A percentile compares a stretch with the other conserved stretches of the same genome.
Conservation (phyloP, 2,113 vertebrate species). For the Lanius ludovicianus region DNA sequence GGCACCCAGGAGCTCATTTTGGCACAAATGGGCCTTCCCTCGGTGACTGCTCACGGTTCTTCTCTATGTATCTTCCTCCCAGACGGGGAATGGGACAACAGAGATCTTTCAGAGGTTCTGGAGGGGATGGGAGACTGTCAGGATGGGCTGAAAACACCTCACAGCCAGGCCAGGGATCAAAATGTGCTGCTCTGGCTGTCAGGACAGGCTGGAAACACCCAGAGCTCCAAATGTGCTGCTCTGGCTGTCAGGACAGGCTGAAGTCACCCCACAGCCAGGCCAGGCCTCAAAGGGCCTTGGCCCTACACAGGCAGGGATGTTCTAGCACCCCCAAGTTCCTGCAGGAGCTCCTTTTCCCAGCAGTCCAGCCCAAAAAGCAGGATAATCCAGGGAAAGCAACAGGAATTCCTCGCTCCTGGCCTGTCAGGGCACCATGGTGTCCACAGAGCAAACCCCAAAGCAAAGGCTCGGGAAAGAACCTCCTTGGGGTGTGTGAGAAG, state of each 20-base stretch:
- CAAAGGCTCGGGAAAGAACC: neutral
- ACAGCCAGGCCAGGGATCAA: accelerated
- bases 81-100: neutral
- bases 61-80: neutral
- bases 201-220: accelerated
- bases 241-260: neutral
- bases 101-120: neutral
- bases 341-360: neutral
- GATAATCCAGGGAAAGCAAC: neutral
- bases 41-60: neutral
- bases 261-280: neutral
- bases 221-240: accelerated
- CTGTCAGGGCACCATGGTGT: too few species aligned
- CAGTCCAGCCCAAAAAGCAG: neutral
- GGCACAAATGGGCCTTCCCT: neutral
- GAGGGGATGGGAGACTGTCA: neutral
- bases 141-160: neutral
- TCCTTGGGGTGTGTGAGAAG: neutral
- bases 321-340: neutral
- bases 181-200: neutral
- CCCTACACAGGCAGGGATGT: neutral
- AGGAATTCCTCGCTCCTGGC: neutral
- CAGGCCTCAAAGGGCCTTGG: neutral
- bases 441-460: neutral
- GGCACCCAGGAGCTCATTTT: neutral